A percentile compares a stretch with the other conserved stretches of the same genome.
Evolutionary conservation across 53 echinoderm and acorn worm genomes (phyloP).

Genomic region (Holothuria leucospilota): DNA sequence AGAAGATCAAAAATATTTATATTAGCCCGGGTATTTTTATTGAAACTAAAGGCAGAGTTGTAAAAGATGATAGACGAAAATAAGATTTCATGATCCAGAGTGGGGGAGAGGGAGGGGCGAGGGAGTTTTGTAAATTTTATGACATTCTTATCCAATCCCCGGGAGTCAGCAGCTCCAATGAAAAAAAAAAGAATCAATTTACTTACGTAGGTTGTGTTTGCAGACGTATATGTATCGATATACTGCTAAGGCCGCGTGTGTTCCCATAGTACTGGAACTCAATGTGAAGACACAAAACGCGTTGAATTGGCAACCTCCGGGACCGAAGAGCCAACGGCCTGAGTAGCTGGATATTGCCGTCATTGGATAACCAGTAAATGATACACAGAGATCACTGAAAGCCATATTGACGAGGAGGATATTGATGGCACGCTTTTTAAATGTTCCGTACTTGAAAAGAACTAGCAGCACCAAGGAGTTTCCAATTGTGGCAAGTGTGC

Average conservation of each 20-base stretch:
- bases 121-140: too few relatives aligned
- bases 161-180: too few relatives aligned
- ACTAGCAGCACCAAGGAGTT: slow-evolving; percentile 68
- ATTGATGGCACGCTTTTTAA: slow-evolving; percentile 78
- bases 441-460: slow-evolving; percentile 64
- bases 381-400: slow-evolving; percentile 77
- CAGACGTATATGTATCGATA: slow-evolving; percentile 82
- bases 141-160: too few relatives aligned
- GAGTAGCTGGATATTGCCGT: slow-evolving; percentile 69
- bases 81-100: too few relatives aligned
- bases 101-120: too few relatives aligned
- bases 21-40: too few relatives aligned
- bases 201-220: slow-evolving; percentile 68
- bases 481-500: slow-evolving; percentile 62
- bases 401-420: slow-evolving; percentile 80
- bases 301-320: slow-evolving; percentile 62
- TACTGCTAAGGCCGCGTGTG: slow-evolving; percentile 67
- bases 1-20: too few relatives aligned
- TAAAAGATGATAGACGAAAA: too few relatives aligned
- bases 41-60: too few relatives aligned
- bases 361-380: slow-evolving; percentile 74
- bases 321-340: slow-evolving; percentile 77
- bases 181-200: neutral
- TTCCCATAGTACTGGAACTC: slow-evolving; percentile 69
- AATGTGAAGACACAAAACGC: slow-evolving; percentile 73